Evolutionary conservation across 2,113 vertebrate species (phyloP).

Genomic region (Pithys albifrons): DNA sequence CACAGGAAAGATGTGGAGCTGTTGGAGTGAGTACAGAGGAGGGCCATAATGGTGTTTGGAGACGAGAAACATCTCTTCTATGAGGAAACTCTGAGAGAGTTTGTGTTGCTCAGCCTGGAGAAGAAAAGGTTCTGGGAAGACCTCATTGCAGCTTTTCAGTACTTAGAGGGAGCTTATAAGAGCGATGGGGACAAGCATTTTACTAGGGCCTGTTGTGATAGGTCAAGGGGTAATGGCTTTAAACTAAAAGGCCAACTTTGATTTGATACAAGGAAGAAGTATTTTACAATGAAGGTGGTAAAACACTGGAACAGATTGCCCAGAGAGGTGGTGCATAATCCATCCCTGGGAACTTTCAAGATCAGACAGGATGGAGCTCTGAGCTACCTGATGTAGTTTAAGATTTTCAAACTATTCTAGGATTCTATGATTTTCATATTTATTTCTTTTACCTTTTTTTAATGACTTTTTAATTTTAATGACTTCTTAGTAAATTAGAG

Average conservation of each 20-base stretch:
- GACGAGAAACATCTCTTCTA: background rate
- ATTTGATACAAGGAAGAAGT: background rate
- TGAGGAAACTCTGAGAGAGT: background rate
- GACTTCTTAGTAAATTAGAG: background rate
- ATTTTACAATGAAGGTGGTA: background rate
- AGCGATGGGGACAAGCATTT: background rate
- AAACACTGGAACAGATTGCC: background rate
- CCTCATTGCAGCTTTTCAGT: rapidly evolving
- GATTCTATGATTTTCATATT: background rate
- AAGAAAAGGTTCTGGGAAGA: background rate
- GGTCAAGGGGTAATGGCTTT: background rate
- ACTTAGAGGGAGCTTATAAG: background rate
- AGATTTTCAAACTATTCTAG: background rate
- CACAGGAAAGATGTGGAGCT: background rate
- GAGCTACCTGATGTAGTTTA: background rate
- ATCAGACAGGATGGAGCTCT: background rate
- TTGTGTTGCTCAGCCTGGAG: background rate
- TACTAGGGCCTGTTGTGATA: background rate
- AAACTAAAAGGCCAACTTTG: background rate
- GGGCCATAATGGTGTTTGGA: background rate
- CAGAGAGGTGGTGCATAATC: background rate
- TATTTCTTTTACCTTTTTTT: background rate
- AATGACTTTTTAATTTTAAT: background rate
- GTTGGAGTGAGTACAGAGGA: background rate
- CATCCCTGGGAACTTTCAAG: background rate